Base-by-base conservation (phyloP, 2,113 vertebrate genomes). In the Oncorhynchus mykiss region DNA sequence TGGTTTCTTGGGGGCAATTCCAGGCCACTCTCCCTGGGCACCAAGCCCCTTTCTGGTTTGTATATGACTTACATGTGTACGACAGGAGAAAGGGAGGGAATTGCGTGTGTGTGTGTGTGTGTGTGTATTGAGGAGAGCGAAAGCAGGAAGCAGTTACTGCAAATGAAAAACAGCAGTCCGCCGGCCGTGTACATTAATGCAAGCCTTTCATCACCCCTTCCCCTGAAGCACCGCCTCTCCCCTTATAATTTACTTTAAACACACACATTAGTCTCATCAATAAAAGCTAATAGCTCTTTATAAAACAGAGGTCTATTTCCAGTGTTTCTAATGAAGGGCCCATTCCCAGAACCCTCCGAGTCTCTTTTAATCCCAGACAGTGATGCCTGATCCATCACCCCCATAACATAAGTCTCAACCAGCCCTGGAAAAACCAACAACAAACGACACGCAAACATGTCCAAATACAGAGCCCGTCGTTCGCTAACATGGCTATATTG, bases 131-230 rank as follows among this genome's bases (percentile, higher is more conserved):
- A 78, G 94, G 90, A 85, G 59, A 80, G 87, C 76, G 85, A 85
- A 22, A 80, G 88, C 76, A 85, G 88, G 88, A 90, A 90, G 85
- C 76, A 90, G 86, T 94, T 91, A 91, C 93, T 93, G 91, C 94
- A 98, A 98, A 98, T 98, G 93, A 89, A 93, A 97, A 96, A 92
- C 96, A 98, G 96, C 94, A 96, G 94, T 94, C 72, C 81, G 81
- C 73, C 79, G 91, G 91, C 93, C 93, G 92, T 93, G 93, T 94
- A 93, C 90, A 93, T 95, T 97, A 95, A 96, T 95, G 92, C 92
- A 91, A 90, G 88, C 92, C 96, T 98, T 97, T 97, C 96, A 96
- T 97, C 96, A 95, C 95, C 91, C 88, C 90, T 92, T 95, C 93
- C 94, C 96, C 95, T 93, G 94, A 95, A 96, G 95, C 96, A 91